These are phyloP conservation scores for Amorpha juglandis DNA, from an alignment of 2,888 invertebrate genomes.

Conservation along the genomic window DNA sequence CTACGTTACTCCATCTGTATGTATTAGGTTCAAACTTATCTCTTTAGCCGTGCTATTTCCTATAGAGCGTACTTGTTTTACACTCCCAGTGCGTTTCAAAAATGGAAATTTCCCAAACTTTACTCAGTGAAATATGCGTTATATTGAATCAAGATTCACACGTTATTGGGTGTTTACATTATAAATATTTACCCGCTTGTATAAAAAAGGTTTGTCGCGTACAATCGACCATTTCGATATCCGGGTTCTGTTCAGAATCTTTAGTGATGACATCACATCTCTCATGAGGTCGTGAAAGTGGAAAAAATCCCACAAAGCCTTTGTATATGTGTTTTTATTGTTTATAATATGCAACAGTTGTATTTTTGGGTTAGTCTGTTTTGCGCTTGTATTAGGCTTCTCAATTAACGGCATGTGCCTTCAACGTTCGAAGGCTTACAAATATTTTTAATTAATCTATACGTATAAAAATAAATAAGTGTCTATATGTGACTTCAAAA, in stretches of 20 bases:
- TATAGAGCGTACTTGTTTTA: not conserved
- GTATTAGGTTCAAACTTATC: too few species aligned
- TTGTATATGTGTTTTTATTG: constrained; percentile 4
- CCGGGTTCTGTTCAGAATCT: constrained; percentile 31
- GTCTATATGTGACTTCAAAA: too few species aligned
- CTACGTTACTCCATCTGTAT: too few species aligned
- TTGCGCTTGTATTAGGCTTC: too few species aligned
- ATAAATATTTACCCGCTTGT: constrained; percentile 4
- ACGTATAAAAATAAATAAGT: too few species aligned
- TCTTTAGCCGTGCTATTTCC: too few species aligned
- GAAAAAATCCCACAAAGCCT: constrained; percentile 1
- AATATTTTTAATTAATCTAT: too few species aligned
- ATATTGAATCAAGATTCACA: not conserved
- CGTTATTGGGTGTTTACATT: not conserved
- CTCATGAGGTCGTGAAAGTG: constrained; percentile 5
- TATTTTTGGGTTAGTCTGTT: not conserved
- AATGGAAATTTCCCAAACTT: not conserved
- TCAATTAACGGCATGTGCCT: too few species aligned
- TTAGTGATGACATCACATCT: constrained; percentile 35
- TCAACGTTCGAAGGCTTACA: too few species aligned
- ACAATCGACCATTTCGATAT: constrained; percentile 29
- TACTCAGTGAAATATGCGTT: not conserved
- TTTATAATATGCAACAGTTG: not conserved
- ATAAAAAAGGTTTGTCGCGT: constrained; percentile 17
- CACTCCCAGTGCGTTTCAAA: not conserved